Evolutionary conservation across 1,140 invertebrate species (phyloP).

Genomic region (Bombus vancouverensis): DNA sequence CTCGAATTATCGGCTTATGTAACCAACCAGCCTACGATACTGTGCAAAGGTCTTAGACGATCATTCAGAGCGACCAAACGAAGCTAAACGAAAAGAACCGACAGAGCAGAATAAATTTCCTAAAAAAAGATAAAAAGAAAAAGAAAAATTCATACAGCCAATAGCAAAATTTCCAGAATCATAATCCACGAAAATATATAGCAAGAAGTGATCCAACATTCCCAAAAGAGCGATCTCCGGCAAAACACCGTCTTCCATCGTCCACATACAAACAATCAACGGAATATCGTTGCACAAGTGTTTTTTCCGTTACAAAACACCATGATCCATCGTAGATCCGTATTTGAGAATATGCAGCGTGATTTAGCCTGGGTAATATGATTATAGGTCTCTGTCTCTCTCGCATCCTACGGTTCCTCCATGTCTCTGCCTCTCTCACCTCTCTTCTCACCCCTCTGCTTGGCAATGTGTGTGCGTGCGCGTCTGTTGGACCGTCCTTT

Average conservation of each 20-base stretch:
- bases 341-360: slow-evolving; percentile 79
- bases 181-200: too few relatives aligned
- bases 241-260: not conserved
- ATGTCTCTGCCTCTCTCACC: slow-evolving; percentile 30
- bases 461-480: slow-evolving; percentile 4
- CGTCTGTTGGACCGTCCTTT: slow-evolving; percentile 56
- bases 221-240: too few relatives aligned
- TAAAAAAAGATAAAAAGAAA: too few relatives aligned
- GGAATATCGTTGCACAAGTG: not conserved
- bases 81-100: too few relatives aligned
- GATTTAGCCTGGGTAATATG: slow-evolving; percentile 79
- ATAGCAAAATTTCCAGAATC: too few relatives aligned
- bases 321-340: slow-evolving; percentile 63
- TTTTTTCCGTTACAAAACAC: slow-evolving; percentile 39
- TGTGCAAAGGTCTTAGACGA: not conserved
- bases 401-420: not conserved
- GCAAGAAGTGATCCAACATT: too few relatives aligned
- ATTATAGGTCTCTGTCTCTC: slow-evolving; percentile 72
- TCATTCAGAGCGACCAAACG: not conserved
- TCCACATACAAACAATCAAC: slow-evolving; percentile 21
- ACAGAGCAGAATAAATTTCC: too few relatives aligned
- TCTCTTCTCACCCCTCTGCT: not conserved
- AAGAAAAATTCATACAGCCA: too few relatives aligned
- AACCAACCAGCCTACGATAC: not conserved
- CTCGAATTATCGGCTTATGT: not conserved